phyloP scores from a whole-genome alignment of 2,113 vertebrate species.

The Macroglossus sobrinus region DNA sequence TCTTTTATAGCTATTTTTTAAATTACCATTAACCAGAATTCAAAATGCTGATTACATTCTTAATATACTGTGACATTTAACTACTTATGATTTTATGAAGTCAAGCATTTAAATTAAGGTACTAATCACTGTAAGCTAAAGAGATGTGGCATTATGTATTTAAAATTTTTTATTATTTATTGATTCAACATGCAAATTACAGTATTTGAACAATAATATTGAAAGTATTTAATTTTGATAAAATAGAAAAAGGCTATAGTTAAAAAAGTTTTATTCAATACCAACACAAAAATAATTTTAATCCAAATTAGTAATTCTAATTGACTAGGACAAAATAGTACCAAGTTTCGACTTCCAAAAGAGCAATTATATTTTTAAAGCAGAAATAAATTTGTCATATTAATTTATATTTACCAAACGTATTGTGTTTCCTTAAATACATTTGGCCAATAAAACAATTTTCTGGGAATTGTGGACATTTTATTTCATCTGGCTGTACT shows the following conservation, averaged over 20 bases:
- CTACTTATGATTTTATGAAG: conserved; percentile 46
- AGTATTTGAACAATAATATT: background rate
- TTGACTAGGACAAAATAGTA: background rate
- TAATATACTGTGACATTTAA: conserved; percentile 49
- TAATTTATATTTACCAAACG: conserved; percentile 35
- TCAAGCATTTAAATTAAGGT: conserved; percentile 46
- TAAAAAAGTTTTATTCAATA: background rate
- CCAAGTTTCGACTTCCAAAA: background rate
- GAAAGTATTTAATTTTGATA: conserved; percentile 28
- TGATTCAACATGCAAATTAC: conserved; percentile 26
- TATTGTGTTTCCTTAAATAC: background rate
- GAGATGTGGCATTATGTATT: background rate
- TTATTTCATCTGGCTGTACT: conserved; percentile 23
- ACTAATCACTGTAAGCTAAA: conserved; percentile 23
- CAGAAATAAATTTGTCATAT: background rate
- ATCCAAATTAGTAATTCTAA: conserved; percentile 26
- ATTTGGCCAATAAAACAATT: background rate
- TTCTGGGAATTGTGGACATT: conserved; percentile 18
- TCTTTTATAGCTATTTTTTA: conserved; percentile 40
- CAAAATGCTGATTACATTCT: conserved; percentile 36
- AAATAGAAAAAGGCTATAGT: background rate
- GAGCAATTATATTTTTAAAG: background rate
- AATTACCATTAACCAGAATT: conserved; percentile 39
- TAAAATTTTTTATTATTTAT: background rate
- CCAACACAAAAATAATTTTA: conserved; percentile 5